These are phyloP conservation scores for Mesembrinibis cayennensis DNA, from an alignment of 2,113 vertebrate species.

Conservation along the genomic window DNA sequence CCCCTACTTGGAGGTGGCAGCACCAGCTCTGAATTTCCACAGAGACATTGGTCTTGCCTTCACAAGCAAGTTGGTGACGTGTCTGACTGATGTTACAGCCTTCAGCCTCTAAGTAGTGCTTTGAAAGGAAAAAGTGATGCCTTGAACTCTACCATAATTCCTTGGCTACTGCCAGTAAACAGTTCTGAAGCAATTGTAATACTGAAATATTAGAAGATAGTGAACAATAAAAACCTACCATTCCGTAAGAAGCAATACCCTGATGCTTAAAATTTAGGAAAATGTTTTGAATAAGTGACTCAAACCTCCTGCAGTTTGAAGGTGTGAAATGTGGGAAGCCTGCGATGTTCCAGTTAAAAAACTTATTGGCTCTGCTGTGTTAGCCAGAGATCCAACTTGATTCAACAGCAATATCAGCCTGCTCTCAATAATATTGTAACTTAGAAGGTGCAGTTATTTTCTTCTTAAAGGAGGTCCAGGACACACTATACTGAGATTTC, in stretches of 20 bases:
- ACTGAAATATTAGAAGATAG: neutral
- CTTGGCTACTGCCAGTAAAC: neutral
- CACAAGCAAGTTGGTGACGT: neutral
- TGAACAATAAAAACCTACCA: neutral
- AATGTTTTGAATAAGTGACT: neutral
- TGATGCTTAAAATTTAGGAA: neutral
- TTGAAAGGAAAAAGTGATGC: neutral
- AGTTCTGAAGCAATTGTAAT: neutral
- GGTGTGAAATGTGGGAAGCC: neutral
- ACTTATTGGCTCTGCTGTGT: neutral
- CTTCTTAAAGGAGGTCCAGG: neutral
- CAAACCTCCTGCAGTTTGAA: neutral
- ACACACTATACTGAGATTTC: neutral
- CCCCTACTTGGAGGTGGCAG: neutral
- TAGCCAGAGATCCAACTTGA: neutral
- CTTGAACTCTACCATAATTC: neutral
- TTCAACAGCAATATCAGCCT: neutral
- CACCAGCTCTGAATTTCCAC: neutral
- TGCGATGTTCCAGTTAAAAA: neutral
- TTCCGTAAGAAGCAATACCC: neutral
- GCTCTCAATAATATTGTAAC: neutral
- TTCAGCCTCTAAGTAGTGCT: neutral
- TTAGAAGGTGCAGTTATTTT: neutral
- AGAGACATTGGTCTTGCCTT: neutral
- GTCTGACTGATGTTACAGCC: neutral